Evolutionary conservation across 2,888 invertebrate species (phyloP).

Genomic region (Aproaerema taeniolella): DNA sequence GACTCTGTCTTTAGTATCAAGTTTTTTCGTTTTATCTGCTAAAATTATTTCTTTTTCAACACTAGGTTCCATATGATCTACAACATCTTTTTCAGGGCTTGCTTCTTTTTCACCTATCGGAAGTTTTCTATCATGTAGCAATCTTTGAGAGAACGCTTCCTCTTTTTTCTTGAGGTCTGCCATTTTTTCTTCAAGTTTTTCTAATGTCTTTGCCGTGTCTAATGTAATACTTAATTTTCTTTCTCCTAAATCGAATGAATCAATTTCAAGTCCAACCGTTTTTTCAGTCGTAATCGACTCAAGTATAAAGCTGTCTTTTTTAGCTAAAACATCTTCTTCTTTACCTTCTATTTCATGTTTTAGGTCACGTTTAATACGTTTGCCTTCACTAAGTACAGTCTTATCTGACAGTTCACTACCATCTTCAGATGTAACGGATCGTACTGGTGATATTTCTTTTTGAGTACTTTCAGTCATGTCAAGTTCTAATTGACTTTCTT

Average conservation of each 20-base stretch:
- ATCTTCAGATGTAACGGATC: conserved; percentile 71
- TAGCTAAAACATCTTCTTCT: neutral
- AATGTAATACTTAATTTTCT: conserved; percentile 42
- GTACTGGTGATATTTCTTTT: conserved; percentile 55
- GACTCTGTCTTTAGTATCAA: neutral
- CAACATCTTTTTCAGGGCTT: conserved; percentile 36
- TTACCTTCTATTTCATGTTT: conserved; percentile 12
- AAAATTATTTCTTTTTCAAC: conserved; percentile 18
- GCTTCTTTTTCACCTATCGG: conserved; percentile 40
- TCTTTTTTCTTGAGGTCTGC: conserved; percentile 53
- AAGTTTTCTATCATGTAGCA: conserved; percentile 29
- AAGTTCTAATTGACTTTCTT: conserved; percentile 21
- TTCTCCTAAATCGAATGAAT: conserved; percentile 23
- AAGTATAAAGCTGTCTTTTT: neutral
- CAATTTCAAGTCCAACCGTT: conserved; percentile 3
- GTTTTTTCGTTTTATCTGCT: neutral
- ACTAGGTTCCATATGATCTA: conserved; percentile 23
- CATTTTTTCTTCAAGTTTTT: conserved; percentile 67
- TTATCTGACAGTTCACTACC: conserved; percentile 64
- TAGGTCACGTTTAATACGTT: conserved; percentile 41
- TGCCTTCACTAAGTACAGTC: conserved; percentile 61
- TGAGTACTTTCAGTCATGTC: conserved; percentile 21
- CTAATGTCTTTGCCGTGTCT: conserved; percentile 60
- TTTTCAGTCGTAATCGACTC: conserved; percentile 11
- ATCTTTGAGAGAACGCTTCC: conserved; percentile 25